Base-by-base conservation (phyloP, 2,113 vertebrate genomes). In the Platichthys flesus region DNA sequence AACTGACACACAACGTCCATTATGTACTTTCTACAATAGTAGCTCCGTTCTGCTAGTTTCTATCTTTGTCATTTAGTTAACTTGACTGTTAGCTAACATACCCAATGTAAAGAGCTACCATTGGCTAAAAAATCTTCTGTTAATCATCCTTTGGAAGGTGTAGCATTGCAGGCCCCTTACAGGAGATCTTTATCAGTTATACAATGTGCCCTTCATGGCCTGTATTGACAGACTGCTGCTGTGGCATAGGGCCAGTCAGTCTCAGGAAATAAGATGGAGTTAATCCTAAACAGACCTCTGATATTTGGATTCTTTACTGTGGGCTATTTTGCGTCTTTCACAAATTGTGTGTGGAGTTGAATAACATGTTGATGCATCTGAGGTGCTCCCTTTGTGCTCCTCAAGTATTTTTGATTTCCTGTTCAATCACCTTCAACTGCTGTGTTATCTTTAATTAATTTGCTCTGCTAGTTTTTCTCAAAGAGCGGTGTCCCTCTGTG, bases 11-110 rank as follows among this genome's bases (percentile, higher is more conserved):
- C 49, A 20, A 12, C 2, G 9, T 35, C 20, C 37, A 23, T 8
- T 37, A 35, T 15, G 21, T 14, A 42, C 31, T 62, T 18, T 37
- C 31, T 1, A 24, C 21, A 24, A 2, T 58, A 31, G 16, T 18
- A 28, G 57, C 24, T 58, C 59, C n/a, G 21, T 45, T 63, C 24
- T 63, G 13, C 57, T 31, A 31, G 14, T 59, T 59, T 26, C 56
- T 31, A 28, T 14, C 0, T 28, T 28, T 28, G 24, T 28, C 5
- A 85, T 90, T 86, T 82, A 84, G 83, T 86, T 86, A 76, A 69
- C 79, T 52, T 51, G 71, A 37, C 2, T 37, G 58, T 72, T 64
- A 67, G 42, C 42, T 37, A 37, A 37, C 35, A 37, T 9, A 37
- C 8, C 35, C 35, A 37, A 37, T 37, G 35, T 2, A 45, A 45